A percentile compares a stretch with the other conserved stretches of the same genome.
These are phyloP conservation scores for Dolichallabes microphthalmus DNA, from an alignment of 2,113 vertebrate species.

Conservation along the genomic window DNA sequence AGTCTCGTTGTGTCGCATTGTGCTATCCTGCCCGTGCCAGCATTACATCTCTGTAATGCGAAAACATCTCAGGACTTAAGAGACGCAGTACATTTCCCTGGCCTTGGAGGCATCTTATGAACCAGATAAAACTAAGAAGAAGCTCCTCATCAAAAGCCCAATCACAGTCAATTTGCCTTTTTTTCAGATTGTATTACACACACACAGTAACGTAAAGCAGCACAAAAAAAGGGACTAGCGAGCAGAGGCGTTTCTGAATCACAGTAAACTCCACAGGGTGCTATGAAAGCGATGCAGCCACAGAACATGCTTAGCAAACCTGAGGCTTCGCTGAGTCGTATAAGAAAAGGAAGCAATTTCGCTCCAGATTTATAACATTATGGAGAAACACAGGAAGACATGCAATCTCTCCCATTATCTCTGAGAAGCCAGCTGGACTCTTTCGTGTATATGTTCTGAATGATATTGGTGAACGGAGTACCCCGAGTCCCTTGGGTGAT, in stretches of 20 bases:
- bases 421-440: constrained; percentile 62
- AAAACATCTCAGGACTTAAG: background rate
- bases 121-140: background rate
- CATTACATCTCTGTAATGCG: background rate
- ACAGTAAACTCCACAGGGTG: background rate
- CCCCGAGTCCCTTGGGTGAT: constrained; percentile 57
- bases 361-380: constrained; percentile 42
- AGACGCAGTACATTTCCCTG: background rate
- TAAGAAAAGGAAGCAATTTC: constrained; percentile 46
- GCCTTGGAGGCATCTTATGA: background rate
- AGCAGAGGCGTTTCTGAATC: background rate
- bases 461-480: constrained; percentile 54
- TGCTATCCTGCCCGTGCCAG: background rate
- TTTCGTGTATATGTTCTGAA: constrained; percentile 61
- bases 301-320: background rate
- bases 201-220: background rate
- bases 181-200: background rate
- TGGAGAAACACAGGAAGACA: constrained; percentile 39
- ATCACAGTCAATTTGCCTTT: background rate
- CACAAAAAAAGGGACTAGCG: background rate
- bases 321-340: background rate
- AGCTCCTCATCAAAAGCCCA: background rate
- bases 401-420: constrained; percentile 49
- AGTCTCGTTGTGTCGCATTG: background rate
- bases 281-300: background rate